These are phyloP conservation scores for Asbolus verrucosus DNA, from an alignment of 1,140 invertebrate species.

Conservation along the genomic window DNA sequence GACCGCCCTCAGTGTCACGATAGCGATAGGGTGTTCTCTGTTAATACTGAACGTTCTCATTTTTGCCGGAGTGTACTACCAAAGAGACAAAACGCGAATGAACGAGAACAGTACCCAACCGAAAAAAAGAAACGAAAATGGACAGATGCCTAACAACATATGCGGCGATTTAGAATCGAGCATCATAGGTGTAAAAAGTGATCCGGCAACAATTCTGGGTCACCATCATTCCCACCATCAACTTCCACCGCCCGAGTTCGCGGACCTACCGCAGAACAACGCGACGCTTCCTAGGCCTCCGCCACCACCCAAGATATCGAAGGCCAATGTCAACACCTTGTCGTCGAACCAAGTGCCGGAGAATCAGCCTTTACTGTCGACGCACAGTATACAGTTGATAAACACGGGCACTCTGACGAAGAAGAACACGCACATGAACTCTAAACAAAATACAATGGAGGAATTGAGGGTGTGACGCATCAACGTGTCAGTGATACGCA, in stretches of 20 bases:
- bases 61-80: constrained; percentile 94
- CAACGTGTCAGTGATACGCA: constrained; percentile 54
- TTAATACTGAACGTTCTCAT: constrained; percentile 92
- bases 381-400: constrained; percentile 76
- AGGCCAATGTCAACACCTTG: constrained; percentile 71
- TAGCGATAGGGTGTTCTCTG: constrained; percentile 93
- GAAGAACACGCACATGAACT: constrained; percentile 74
- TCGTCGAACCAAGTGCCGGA: constrained; percentile 73
- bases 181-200: constrained; percentile 74
- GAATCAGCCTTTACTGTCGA: constrained; percentile 72
- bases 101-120: constrained; percentile 71
- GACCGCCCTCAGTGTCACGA: constrained; percentile 89
- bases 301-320: constrained; percentile 79
- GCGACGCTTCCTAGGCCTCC: constrained; percentile 76
- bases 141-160: constrained; percentile 86
- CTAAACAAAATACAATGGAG: constrained; percentile 77
- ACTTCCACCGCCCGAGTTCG: constrained; percentile 81
- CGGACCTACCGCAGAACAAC: constrained; percentile 78
- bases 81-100: constrained; percentile 85
- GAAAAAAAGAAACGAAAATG: constrained; percentile 84
- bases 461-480: constrained; percentile 82
- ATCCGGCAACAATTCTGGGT: constrained; percentile 74
- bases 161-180: constrained; percentile 81
- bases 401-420: constrained; percentile 76
- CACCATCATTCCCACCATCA: constrained; percentile 81